Evolutionary conservation across 2,888 invertebrate genomes (phyloP).

Genomic region (Mythimna albipuncta): DNA sequence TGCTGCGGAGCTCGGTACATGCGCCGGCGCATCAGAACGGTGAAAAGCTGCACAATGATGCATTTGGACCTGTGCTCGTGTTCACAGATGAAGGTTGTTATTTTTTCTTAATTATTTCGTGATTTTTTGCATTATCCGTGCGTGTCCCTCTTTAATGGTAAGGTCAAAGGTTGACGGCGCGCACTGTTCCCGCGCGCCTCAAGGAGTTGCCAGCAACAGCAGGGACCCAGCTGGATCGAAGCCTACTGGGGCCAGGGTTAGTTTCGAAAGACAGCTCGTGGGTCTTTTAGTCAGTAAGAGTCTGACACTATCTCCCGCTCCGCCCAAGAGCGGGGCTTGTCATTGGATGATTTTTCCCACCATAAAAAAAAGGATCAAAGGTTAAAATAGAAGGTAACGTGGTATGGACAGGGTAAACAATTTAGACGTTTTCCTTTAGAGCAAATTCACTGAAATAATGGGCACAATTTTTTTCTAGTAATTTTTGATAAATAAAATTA

Average conservation of each 20-base stretch:
- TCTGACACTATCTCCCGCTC: too few relatives aligned
- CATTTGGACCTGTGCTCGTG: slow-evolving; percentile 80
- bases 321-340: too few relatives aligned
- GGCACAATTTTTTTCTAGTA: not conserved
- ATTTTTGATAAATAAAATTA: not conserved
- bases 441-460: not conserved
- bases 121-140: not conserved
- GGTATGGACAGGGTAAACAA: not conserved
- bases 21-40: slow-evolving; percentile 76
- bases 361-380: not conserved
- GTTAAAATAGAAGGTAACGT: not conserved
- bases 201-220: too few relatives aligned
- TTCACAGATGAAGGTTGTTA: slow-evolving; percentile 82
- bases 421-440: not conserved
- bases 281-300: too few relatives aligned
- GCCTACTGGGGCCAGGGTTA: too few relatives aligned
- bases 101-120: not conserved
- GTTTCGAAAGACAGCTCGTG: too few relatives aligned
- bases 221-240: too few relatives aligned
- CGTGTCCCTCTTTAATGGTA: not conserved
- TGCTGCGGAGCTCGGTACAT: slow-evolving; percentile 82
- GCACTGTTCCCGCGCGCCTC: too few relatives aligned
- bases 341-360: too few relatives aligned
- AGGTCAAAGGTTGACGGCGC: not conserved
- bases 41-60: slow-evolving; percentile 83